Evolutionary conservation across 2,888 invertebrate genomes (phyloP).

Genomic region (Apamea sordens): DNA sequence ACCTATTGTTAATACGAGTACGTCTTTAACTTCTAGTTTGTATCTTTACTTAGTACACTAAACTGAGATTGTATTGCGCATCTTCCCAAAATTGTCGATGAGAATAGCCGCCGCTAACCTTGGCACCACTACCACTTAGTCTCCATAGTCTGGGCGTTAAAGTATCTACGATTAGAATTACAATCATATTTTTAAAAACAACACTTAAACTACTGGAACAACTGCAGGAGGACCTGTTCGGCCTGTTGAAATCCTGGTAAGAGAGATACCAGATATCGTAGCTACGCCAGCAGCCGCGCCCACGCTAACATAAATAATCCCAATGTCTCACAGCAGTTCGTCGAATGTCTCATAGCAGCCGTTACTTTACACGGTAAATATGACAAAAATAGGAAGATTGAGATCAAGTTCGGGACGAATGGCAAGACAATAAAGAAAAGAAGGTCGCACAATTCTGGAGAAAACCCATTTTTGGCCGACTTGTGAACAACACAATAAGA

Average conservation of each 20-base stretch:
- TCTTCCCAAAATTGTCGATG: not conserved
- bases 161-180: not conserved
- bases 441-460: not conserved
- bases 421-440: not conserved
- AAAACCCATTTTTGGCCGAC: not conserved
- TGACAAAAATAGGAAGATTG: not conserved
- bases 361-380: not conserved
- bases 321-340: not conserved
- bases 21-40: not conserved
- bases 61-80: not conserved
- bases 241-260: not conserved
- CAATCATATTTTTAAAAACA: not conserved
- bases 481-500: not conserved
- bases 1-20: not conserved
- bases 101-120: constrained; percentile 6
- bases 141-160: not conserved
- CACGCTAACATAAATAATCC: not conserved
- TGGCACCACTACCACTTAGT: not conserved
- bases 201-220: not conserved
- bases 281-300: not conserved
- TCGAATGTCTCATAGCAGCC: not conserved
- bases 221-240: not conserved
- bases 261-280: not conserved
- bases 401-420: not conserved
- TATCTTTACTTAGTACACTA: not conserved